phyloP scores from a whole-genome alignment of 2,797 vertebrate genomes.

The Lepilemur ruficaudatus region DNA sequence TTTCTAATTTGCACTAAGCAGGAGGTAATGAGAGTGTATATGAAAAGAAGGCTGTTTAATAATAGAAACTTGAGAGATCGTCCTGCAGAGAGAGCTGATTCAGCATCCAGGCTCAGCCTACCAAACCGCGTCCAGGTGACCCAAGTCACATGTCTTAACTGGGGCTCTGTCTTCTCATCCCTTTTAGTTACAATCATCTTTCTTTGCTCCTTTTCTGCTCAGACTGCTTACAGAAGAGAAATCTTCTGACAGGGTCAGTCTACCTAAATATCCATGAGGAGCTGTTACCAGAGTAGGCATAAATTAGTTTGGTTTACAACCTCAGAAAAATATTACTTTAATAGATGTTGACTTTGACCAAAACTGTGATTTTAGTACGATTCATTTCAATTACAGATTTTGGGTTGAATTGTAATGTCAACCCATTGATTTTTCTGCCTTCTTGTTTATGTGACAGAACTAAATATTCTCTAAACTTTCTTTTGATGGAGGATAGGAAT shows the following conservation, averaged over 20 bases:
- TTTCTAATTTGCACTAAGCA: background rate
- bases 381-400: conserved; percentile 3
- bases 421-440: background rate
- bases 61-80: background rate
- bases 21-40: background rate
- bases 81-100: background rate
- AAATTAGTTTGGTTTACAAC: background rate
- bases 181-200: background rate
- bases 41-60: background rate
- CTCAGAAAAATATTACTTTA: background rate
- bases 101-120: background rate
- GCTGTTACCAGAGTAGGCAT: background rate
- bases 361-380: background rate
- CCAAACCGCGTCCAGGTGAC: background rate
- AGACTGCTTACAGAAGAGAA: background rate
- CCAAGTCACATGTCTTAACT: background rate
- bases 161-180: background rate
- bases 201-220: background rate
- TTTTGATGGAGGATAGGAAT: background rate
- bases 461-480: background rate
- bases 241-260: background rate
- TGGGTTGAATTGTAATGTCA: background rate
- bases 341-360: background rate
- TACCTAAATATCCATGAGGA: background rate
- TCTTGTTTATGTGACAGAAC: background rate